Base-by-base conservation (phyloP, 92 coral and sea anemone species). In the Epizoanthus rinbou region DNA sequence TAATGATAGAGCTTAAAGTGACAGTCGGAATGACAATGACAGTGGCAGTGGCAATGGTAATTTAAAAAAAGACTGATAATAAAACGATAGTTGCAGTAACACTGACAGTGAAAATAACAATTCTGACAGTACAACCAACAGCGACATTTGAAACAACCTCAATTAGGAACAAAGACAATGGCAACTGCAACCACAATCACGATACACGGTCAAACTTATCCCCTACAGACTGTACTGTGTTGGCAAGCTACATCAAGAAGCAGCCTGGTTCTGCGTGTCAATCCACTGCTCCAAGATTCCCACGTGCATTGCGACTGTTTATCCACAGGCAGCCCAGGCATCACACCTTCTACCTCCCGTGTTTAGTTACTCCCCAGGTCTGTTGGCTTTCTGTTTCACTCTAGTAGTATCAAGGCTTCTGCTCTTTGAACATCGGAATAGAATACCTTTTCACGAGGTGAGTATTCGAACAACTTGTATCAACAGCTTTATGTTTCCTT, bases 201-300 rank as follows among this genome's bases (percentile, higher is more conserved):
- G 1, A 3, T 6, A 41, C 15, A 58, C 6, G 3, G 25, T 52
- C 16, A 22, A 17, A 74, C 7, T 11, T 6, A 33, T 13, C 22
- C 3, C 56, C 24, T 2, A 18, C 80, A 91, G 95, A 85, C 71
- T 93, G 47, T 66, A 80, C 81, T 67, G 73, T 16, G 93, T 87
- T 15, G 88, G 88, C 70, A 81, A 69, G 80, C 75, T 87, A 13
- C 74, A 91, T 52, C 75, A 82, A 66, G 91, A 90, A 57, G 81
- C 89, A 16, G 81, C 86, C 70, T 91, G 90, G 87, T 82, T 93
- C 24, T 91, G 93, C 64, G 72, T 88, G 43, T 86, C 95, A 39
- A n/a, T 93, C 6, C 98, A 93, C 47, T 80, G 91, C 47, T 91
- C 93, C 83, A 93, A 93, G 87, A 64, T 93, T 13, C 85, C 95